These are phyloP conservation scores for Ennomos quercinarius DNA, from an alignment of 2,888 invertebrate genomes.

Conservation along the genomic window DNA sequence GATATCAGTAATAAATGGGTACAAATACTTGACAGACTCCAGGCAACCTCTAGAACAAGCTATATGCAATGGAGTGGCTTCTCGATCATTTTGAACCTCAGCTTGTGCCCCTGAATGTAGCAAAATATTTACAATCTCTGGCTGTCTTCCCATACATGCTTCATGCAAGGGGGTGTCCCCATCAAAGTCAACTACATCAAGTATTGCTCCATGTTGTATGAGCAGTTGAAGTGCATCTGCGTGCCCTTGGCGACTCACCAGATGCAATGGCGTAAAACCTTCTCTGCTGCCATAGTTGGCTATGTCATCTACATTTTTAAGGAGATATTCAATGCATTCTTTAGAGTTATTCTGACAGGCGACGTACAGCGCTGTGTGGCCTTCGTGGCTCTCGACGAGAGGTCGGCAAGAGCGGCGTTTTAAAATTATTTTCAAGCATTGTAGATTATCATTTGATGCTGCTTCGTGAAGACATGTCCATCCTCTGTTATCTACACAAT, in stretches of 20 bases:
- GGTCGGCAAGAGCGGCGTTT: slow-evolving; percentile 64
- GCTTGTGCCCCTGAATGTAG: slow-evolving; percentile 75
- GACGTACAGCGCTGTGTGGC: slow-evolving; percentile 77
- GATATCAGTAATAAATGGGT: slow-evolving; percentile 68
- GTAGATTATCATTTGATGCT: slow-evolving; percentile 71
- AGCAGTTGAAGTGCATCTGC: slow-evolving; percentile 68
- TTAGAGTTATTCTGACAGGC: slow-evolving; percentile 70
- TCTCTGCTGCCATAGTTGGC: slow-evolving; percentile 77
- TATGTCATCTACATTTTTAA: slow-evolving; percentile 68
- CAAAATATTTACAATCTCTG: slow-evolving; percentile 61
- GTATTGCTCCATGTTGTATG: slow-evolving; percentile 69
- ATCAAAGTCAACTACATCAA: slow-evolving; percentile 78
- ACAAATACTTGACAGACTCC: slow-evolving; percentile 60
- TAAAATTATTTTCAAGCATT: slow-evolving; percentile 67
- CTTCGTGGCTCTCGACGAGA: slow-evolving; percentile 76
- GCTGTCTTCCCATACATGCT: slow-evolving; percentile 62
- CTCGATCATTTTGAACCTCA: slow-evolving; percentile 66
- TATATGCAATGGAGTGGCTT: slow-evolving; percentile 73
- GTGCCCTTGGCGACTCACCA: slow-evolving; percentile 71
- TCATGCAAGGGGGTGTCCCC: slow-evolving; percentile 81
- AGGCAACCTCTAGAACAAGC: slow-evolving; percentile 72
- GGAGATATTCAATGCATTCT: slow-evolving; percentile 63
- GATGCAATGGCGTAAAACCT: slow-evolving; percentile 76
- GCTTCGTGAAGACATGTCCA: slow-evolving; percentile 85
- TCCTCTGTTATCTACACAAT: slow-evolving; percentile 80